Evolutionary conservation across 2,113 vertebrate genomes (phyloP), one percentile per base, ranked within the genome.

Genomic region (Heterotilapia buettikoferi): DNA sequence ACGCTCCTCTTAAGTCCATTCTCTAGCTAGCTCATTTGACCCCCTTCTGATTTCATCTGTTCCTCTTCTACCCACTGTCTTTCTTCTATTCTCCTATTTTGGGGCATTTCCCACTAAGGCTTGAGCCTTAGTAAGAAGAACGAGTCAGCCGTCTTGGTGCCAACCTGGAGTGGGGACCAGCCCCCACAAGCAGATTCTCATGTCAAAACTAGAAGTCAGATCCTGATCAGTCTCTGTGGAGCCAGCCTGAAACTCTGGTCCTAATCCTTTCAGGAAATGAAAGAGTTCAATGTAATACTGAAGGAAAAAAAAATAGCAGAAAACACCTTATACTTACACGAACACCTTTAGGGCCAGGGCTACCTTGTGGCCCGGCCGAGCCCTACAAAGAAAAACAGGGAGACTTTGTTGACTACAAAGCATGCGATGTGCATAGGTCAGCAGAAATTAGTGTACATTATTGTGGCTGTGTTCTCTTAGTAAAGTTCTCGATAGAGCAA

Each of bases 321-420:
- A 40, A 81, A 33, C 29, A 50, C 33, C 6, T 61, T 53, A 90
- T 96, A 98, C 98, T 98, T 97, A 99, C 99, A 93, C 97, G 96
- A 85, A 97, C 85, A 94, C 99, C 99, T 97, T 99, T 99, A 94
- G 98, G 96, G 85, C 99, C 99, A 63, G 96, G 97, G 95, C 97
- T 97, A 94, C 99, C 99, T 97, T 99, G 96, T 82, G 98, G 98
- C 90, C 99, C 99, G 90, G 95, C 97, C 95, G 97, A 97, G 52
- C 99, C 99, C 99, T 99, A 94, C 24, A 94, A 95, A 53, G 92
- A 86, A 94, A 31, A 68, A 21, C 33, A 38, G 26, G 45, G 16
- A 50, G 0, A 50, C 9, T 50, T 31, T 8, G 43, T 47, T 78
- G 43, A 78, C 16, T 78, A 19, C 26, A 29, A 10, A 56, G n/a